Evolutionary conservation across 2,113 vertebrate genomes (phyloP).

Genomic region (Ictidomys tridecemlineatus): DNA sequence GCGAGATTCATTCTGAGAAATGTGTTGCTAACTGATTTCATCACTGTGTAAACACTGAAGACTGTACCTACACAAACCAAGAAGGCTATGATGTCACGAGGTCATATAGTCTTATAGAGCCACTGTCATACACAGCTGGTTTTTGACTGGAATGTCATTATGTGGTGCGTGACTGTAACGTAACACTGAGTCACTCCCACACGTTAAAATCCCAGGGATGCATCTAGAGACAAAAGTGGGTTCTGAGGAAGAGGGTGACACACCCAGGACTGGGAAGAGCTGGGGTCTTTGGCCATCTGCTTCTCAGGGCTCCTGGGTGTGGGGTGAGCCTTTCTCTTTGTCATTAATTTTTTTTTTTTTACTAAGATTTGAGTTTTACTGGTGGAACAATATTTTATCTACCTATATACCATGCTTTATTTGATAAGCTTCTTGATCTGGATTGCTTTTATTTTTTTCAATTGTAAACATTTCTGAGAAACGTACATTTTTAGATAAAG

Average conservation of each 20-base stretch:
- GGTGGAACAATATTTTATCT: not conserved
- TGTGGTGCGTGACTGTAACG: not conserved
- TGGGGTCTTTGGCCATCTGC: not conserved
- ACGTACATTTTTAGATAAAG: not conserved
- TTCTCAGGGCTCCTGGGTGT: not conserved
- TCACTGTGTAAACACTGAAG: not conserved
- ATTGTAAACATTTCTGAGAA: not conserved
- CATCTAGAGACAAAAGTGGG: not conserved
- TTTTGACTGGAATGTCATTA: not conserved
- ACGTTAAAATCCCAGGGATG: not conserved
- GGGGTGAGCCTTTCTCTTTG: not conserved
- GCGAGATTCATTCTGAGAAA: not conserved
- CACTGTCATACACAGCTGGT: too few relatives aligned
- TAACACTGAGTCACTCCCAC: not conserved
- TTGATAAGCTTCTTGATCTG: not conserved
- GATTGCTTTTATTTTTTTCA: constrained; percentile 2
- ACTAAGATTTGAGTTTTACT: constrained; percentile 7
- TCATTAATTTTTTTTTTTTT: constrained; percentile 14
- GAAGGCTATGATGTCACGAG: not conserved
- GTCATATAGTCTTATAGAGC: not conserved
- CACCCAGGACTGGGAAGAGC: not conserved
- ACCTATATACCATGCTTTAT: not conserved
- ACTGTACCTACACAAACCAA: not conserved
- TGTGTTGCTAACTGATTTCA: not conserved
- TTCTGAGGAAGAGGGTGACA: not conserved